Percentiles rank a stretch among this genome's conserved stretches.
Conservation (phyloP, 2,888 invertebrate species). For the Hololepta plana region DNA sequence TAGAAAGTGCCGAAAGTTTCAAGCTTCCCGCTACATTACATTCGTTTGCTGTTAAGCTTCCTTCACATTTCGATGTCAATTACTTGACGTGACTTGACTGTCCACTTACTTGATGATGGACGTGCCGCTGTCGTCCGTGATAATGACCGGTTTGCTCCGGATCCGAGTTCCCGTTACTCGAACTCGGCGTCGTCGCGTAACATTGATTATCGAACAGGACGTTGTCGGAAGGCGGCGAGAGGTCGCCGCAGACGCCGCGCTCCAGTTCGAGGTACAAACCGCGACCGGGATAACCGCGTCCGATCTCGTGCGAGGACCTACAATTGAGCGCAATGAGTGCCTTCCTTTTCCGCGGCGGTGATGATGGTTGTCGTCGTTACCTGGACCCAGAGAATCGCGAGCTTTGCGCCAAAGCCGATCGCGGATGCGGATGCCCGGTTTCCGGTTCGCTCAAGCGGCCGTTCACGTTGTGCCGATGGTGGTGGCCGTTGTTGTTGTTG, state of each 20-base stretch:
- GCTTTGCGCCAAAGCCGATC: conserved; percentile 43
- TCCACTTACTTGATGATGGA: conserved; percentile 36
- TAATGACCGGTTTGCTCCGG: conserved; percentile 54
- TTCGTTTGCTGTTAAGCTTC: no score
- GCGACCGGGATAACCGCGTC: conserved; percentile 50
- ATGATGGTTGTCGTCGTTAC: conserved; percentile 19
- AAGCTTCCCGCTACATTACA: no score
- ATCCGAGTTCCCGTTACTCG: conserved; percentile 83
- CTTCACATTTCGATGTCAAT: no score
- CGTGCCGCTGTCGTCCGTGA: conserved; percentile 35
- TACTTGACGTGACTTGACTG: no score
- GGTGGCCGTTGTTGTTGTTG: conserved; percentile 41
- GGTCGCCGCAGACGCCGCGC: conserved; percentile 37
- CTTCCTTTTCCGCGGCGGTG: neutral
- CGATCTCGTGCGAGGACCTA: conserved; percentile 55
- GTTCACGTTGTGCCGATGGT: conserved; percentile 28
- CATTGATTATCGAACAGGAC: conserved; percentile 91
- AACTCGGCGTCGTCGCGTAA: conserved; percentile 87
- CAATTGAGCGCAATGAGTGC: conserved; percentile 13
- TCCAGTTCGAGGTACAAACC: conserved; percentile 68
- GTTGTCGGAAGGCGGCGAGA: conserved; percentile 81
- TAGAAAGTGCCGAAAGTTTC: no score
- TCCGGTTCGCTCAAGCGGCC: conserved; percentile 30
- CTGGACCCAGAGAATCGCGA: conserved; percentile 44
- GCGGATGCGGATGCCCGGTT: conserved; percentile 30